Evolutionary conservation across 1,140 invertebrate genomes (phyloP).

Genomic region (Triops longicaudatus): DNA sequence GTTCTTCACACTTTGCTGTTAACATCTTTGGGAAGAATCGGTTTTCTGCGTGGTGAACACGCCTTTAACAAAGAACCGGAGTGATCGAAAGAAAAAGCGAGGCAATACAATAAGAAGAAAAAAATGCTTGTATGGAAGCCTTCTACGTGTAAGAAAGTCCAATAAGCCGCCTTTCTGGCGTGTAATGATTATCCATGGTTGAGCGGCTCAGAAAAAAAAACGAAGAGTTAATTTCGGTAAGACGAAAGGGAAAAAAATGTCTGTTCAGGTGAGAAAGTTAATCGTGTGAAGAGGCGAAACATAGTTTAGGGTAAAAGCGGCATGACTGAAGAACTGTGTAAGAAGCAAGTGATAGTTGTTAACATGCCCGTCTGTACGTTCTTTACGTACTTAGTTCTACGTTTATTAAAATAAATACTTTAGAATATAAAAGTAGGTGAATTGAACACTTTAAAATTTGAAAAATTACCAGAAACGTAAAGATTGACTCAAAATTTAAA

Average conservation of each 20-base stretch:
- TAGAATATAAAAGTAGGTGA: too few species aligned
- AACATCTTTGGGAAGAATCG: neutral
- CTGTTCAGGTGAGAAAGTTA: neutral
- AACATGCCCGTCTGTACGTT: too few species aligned
- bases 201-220: neutral
- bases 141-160: neutral
- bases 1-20: neutral
- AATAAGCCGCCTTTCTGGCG: neutral
- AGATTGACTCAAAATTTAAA: too few species aligned
- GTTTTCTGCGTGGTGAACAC: neutral
- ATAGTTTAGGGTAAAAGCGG: neutral
- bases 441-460: too few species aligned
- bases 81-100: too few species aligned
- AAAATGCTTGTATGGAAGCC: neutral
- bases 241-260: neutral
- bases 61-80: too few species aligned
- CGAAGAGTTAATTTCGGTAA: neutral
- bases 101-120: neutral
- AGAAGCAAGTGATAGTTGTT: neutral
- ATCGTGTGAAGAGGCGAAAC: too few species aligned
- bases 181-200: constrained; percentile 5
- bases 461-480: too few species aligned
- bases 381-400: too few species aligned
- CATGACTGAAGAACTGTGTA: neutral
- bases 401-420: too few species aligned